These are phyloP conservation scores for Cephalopachus bancanus DNA, from an alignment of 2,797 vertebrate genomes.

Conservation along the genomic window DNA sequence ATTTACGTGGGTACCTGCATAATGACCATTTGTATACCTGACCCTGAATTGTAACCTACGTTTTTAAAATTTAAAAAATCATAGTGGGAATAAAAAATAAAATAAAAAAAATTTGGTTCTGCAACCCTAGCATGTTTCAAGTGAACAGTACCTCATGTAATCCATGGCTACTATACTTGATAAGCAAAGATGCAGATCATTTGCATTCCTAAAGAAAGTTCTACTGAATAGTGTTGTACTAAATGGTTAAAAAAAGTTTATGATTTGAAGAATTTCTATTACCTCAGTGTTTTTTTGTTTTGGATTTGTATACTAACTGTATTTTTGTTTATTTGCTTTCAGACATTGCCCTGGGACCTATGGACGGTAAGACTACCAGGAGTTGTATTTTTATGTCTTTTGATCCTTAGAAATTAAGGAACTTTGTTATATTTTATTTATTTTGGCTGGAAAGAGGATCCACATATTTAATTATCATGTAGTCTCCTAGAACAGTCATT, in stretches of 20 bases:
- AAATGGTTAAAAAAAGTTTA: neutral
- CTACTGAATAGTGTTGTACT: neutral
- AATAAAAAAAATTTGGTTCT: neutral
- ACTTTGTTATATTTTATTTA: neutral
- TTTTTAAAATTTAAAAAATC: no score
- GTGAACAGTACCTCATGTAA: neutral
- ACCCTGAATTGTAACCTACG: no score
- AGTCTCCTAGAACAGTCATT: neutral
- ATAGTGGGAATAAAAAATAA: no score
- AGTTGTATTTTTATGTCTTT: slow-evolving; percentile 37
- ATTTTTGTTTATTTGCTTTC: slow-evolving; percentile 82
- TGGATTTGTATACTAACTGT: slow-evolving; percentile 3
- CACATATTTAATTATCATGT: neutral
- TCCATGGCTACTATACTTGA: neutral
- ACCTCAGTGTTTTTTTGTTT: neutral
- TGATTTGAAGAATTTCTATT: neutral
- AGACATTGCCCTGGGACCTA: slow-evolving; percentile 98
- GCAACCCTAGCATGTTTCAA: neutral
- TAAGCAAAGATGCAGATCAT: neutral
- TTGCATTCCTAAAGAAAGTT: neutral
- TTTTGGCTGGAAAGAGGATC: neutral
- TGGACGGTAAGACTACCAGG: slow-evolving; percentile 94
- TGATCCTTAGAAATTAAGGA: slow-evolving; percentile 38
- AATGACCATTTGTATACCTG: no score
- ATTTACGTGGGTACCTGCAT: no score